Evolutionary conservation across 2,797 vertebrate species (phyloP).

Genomic region (Cichlasoma orientale): DNA sequence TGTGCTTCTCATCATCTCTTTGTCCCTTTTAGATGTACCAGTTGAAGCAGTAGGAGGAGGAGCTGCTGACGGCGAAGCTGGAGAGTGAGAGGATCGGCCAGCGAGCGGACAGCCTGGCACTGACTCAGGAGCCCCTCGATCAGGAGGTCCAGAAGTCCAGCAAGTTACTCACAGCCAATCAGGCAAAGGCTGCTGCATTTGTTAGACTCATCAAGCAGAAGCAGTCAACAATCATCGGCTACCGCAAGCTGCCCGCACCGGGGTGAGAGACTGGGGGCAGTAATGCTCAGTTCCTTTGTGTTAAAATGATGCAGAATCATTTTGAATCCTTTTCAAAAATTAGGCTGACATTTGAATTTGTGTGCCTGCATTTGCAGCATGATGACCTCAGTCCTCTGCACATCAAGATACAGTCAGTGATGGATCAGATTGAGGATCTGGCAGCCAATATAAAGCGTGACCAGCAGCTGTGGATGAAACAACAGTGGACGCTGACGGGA

Average conservation of each 20-base stretch:
- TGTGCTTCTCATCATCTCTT: background rate
- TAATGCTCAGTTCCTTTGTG: background rate
- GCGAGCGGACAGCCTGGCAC: conserved; percentile 70
- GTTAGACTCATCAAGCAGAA: conserved; percentile 78
- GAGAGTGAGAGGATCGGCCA: conserved; percentile 74
- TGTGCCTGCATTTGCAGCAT: conserved; percentile 73
- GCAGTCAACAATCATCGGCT: conserved; percentile 72
- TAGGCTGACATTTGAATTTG: background rate
- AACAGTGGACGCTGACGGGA: conserved; percentile 85
- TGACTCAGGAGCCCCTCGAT: conserved; percentile 77
- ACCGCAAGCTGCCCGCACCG: conserved; percentile 82
- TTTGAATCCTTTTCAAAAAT: background rate
- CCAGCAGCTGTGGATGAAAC: conserved; percentile 85
- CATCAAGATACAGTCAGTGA: conserved; percentile 81
- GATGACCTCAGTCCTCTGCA: conserved; percentile 89
- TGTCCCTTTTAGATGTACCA: conserved; percentile 78
- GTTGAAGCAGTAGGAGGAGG: conserved; percentile 83
- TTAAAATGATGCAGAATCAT: background rate
- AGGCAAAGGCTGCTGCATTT: conserved; percentile 75
- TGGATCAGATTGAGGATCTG: conserved; percentile 78
- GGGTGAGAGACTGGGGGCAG: conserved; percentile 78
- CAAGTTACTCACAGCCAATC: conserved; percentile 71
- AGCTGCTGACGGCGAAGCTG: conserved; percentile 74
- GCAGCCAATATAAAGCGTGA: conserved; percentile 47
- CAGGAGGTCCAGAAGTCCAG: conserved; percentile 73